phyloP scores from a whole-genome alignment of 2,797 vertebrate species.

The Sebastes miniatus region DNA sequence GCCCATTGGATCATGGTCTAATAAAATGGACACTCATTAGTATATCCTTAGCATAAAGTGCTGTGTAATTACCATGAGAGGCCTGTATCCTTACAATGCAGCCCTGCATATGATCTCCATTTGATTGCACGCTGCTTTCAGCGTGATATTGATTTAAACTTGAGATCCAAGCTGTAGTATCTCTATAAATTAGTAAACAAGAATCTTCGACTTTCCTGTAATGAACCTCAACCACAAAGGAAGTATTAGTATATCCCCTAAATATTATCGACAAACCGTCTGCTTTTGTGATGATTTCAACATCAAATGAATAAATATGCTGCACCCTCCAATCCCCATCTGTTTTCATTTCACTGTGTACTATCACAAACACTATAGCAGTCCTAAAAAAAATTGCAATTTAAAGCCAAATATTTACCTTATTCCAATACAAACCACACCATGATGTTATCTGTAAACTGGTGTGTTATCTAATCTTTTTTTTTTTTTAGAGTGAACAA shows the following conservation, averaged over 20 bases:
- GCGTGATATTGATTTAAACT: conserved; percentile 64
- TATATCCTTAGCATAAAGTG: conserved; percentile 72
- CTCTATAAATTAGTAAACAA: conserved; percentile 50
- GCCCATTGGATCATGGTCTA: conserved; percentile 61
- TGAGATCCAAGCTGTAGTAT: conserved; percentile 39
- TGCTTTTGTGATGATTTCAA: conserved; percentile 47
- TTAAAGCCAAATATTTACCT: conserved; percentile 65
- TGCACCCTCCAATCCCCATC: conserved; percentile 50
- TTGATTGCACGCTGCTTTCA: conserved; percentile 60
- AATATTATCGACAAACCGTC: conserved; percentile 52
- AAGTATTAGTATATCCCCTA: conserved; percentile 34
- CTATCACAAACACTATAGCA: conserved; percentile 50
- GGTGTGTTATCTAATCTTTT: conserved; percentile 40
- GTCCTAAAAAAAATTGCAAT: conserved; percentile 53
- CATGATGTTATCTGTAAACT: conserved; percentile 65
- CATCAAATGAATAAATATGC: conserved; percentile 58
- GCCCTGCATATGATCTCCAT: conserved; percentile 62
- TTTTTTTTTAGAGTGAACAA: conserved; percentile 59
- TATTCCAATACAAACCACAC: conserved; percentile 63
- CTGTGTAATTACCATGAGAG: conserved; percentile 68
- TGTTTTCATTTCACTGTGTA: conserved; percentile 46
- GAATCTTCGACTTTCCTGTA: conserved; percentile 37
- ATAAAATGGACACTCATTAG: conserved; percentile 77
- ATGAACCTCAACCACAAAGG: conserved; percentile 47
- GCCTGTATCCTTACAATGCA: conserved; percentile 42